phyloP scores from a whole-genome alignment of 2,797 vertebrate species.

The Danio jaintianensis region DNA sequence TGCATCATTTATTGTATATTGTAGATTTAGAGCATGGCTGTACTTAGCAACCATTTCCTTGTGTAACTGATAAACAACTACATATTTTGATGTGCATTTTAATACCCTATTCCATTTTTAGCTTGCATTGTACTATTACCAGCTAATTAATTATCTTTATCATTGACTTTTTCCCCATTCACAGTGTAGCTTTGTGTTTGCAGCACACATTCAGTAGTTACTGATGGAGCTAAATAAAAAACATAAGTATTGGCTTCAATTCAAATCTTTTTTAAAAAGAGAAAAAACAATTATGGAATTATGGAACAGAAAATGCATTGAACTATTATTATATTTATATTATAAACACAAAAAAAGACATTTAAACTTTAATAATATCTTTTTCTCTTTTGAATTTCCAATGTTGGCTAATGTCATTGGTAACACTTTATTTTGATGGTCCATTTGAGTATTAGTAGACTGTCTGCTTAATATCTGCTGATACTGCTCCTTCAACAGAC shows the following conservation, averaged over 20 bases:
- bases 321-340: neutral
- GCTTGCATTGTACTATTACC: neutral
- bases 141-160: neutral
- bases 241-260: neutral
- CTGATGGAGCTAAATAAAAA: neutral
- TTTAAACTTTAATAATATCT: neutral
- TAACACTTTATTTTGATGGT: no score
- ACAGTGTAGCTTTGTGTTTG: neutral
- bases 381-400: neutral
- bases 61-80: slow-evolving; percentile 11
- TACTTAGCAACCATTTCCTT: slow-evolving; percentile 21
- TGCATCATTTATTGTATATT: slow-evolving; percentile 22
- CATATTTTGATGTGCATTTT: slow-evolving; percentile 22
- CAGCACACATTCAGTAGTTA: neutral
- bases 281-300: neutral
- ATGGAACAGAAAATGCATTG: neutral
- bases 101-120: slow-evolving; percentile 9
- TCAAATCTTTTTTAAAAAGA: neutral
- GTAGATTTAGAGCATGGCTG: slow-evolving; percentile 39
- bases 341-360: neutral
- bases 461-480: no score
- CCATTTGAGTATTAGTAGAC: no score
- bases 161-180: neutral
- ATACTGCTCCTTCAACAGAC: no score
- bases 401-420: neutral